These are phyloP conservation scores for Dicyrtomina minuta DNA, from an alignment of 2,888 invertebrate genomes.

Conservation along the genomic window DNA sequence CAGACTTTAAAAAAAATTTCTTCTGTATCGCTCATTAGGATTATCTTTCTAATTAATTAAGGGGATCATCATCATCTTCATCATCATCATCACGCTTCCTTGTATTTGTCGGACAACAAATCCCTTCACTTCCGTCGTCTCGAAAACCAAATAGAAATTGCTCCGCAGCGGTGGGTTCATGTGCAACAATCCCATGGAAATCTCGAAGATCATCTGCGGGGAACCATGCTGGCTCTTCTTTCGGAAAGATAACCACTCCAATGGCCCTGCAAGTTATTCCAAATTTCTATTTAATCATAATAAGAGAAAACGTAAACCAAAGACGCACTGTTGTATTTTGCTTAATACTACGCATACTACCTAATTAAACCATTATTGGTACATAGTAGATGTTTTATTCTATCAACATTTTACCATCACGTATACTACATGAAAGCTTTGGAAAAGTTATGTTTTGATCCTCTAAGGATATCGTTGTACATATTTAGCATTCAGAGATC, in stretches of 20 bases:
- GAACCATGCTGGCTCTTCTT: conserved; percentile 90
- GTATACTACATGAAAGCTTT: no score
- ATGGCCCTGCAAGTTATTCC: conserved; percentile 66
- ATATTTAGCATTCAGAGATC: no score
- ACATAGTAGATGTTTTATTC: no score
- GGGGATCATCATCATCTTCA: conserved; percentile 52
- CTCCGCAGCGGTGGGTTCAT: conserved; percentile 75
- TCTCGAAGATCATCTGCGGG: conserved; percentile 84
- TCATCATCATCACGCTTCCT: conserved; percentile 61
- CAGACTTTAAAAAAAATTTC: no score
- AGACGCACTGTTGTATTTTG: no score
- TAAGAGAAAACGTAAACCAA: no score
- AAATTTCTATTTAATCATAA: background rate
- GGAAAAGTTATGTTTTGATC: no score
- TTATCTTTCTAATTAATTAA: conserved; percentile 21
- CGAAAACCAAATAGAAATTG: conserved; percentile 79
- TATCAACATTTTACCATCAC: no score
- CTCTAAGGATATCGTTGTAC: no score
- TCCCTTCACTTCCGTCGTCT: conserved; percentile 77
- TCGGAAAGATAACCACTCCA: conserved; percentile 77
- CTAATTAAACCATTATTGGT: no score
- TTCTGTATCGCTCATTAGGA: background rate
- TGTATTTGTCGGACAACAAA: conserved; percentile 74
- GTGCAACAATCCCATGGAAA: conserved; percentile 83
- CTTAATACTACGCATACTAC: no score